A percentile compares a stretch with the other conserved stretches of the same genome.
Evolutionary conservation across 2,797 vertebrate genomes (phyloP).

Genomic region (Sphenodon punctatus): DNA sequence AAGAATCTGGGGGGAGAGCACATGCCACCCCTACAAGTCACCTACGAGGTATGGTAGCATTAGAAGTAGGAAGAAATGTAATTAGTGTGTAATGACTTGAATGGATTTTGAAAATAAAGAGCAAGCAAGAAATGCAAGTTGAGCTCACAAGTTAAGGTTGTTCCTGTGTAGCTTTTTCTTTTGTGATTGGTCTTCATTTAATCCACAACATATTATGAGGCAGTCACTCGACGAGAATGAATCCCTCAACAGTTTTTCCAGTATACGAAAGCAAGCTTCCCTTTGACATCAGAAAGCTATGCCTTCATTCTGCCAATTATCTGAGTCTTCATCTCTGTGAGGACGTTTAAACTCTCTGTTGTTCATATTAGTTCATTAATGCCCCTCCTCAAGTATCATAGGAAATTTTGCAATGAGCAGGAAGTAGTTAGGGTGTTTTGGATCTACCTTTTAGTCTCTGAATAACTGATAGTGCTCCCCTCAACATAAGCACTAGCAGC

Average conservation of each 20-base stretch:
- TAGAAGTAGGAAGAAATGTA: background rate
- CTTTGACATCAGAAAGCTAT: background rate
- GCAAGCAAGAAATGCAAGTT: background rate
- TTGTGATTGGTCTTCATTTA: background rate
- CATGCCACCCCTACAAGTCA: no score
- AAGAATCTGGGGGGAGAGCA: no score
- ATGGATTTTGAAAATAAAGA: slow-evolving; percentile 12
- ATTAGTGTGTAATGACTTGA: background rate
- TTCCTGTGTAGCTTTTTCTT: background rate
- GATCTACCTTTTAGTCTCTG: background rate
- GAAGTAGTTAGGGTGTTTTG: background rate
- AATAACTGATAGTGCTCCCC: background rate
- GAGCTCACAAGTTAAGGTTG: background rate
- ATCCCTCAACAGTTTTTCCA: background rate
- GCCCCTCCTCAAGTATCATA: background rate
- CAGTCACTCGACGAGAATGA: background rate
- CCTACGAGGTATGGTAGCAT: no score
- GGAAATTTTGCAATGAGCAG: background rate
- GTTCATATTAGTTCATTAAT: background rate
- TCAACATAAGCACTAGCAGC: background rate
- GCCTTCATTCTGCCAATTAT: background rate
- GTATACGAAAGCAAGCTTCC: background rate
- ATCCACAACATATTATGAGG: background rate
- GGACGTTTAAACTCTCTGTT: background rate
- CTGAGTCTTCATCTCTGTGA: background rate